phyloP scores from a whole-genome alignment of 1,140 invertebrate species.

The Hylaeus anthracinus region DNA sequence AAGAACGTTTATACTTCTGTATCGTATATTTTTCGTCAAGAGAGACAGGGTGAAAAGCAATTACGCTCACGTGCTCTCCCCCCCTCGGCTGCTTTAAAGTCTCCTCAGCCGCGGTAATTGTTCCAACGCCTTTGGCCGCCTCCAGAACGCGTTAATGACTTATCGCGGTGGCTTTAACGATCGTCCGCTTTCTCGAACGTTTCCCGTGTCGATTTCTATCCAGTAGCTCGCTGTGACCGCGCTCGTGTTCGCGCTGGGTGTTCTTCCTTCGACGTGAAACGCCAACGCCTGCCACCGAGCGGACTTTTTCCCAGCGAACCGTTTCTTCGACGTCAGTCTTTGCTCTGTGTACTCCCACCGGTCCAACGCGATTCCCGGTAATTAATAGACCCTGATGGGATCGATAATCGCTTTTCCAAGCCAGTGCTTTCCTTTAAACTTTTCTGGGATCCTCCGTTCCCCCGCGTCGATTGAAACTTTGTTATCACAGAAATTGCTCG shows the following conservation, averaged over 20 bases:
- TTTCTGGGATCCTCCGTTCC: background rate
- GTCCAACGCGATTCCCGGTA: background rate
- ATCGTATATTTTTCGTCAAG: too few species aligned
- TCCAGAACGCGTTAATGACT: background rate
- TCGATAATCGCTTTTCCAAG: conserved; percentile 39
- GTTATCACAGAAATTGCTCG: conserved; percentile 33
- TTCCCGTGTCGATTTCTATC: background rate
- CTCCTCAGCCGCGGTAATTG: too few species aligned
- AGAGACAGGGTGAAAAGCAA: too few species aligned
- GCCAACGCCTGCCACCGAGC: too few species aligned
- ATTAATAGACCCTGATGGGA: conserved; percentile 21
- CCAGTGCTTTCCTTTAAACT: conserved; percentile 10
- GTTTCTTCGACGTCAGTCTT: background rate
- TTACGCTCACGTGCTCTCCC: too few species aligned
- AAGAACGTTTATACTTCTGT: too few species aligned
- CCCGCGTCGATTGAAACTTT: conserved; percentile 21
- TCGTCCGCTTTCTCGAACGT: background rate
- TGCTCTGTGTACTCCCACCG: background rate
- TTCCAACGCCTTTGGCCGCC: background rate
- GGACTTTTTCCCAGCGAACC: too few species aligned
- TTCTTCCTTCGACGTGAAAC: background rate
- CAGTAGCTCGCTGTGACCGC: background rate
- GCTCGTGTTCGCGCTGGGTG: background rate
- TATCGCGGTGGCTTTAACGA: background rate
- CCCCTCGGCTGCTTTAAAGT: too few species aligned